A percentile compares a stretch with the other conserved stretches of the same genome.
Evolutionary conservation across 2,113 vertebrate genomes (phyloP).

Genomic region (Cathartes aura): DNA sequence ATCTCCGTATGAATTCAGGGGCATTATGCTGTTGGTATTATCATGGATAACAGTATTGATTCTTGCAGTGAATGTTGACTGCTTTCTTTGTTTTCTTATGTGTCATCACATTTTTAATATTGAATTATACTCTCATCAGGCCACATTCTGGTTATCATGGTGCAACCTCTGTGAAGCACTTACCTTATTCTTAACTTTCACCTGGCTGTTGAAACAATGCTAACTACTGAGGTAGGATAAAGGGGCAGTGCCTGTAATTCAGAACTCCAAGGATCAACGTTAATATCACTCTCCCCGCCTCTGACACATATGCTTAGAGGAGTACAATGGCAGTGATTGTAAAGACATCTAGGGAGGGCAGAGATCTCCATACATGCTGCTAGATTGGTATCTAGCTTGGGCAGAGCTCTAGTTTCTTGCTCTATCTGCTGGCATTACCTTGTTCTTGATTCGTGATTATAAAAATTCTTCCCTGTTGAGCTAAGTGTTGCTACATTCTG

Average conservation of each 20-base stretch:
- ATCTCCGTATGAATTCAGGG: accelerated
- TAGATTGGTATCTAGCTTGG: not conserved
- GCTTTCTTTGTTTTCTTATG: not conserved
- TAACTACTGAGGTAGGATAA: not conserved
- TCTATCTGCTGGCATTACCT: not conserved
- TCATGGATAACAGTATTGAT: not conserved
- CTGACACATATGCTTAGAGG: accelerated
- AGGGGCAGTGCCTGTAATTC: not conserved
- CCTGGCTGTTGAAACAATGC: not conserved
- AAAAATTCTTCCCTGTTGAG: not conserved
- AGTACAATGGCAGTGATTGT: not conserved
- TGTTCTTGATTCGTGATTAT: not conserved
- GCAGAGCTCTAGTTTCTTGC: not conserved
- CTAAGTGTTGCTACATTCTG: not conserved
- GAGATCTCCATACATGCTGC: not conserved
- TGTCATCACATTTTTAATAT: not conserved
- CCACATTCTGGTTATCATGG: not conserved
- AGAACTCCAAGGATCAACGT: not conserved
- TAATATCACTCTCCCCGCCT: not conserved
- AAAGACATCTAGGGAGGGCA: not conserved
- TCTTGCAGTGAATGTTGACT: not conserved
- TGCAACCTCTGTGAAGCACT: not conserved
- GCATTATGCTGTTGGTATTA: not conserved
- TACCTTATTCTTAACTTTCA: not conserved
- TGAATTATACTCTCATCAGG: not conserved